These are phyloP conservation scores for Vidua chalybeata DNA, from an alignment of 2,113 vertebrate genomes.

Conservation along the genomic window DNA sequence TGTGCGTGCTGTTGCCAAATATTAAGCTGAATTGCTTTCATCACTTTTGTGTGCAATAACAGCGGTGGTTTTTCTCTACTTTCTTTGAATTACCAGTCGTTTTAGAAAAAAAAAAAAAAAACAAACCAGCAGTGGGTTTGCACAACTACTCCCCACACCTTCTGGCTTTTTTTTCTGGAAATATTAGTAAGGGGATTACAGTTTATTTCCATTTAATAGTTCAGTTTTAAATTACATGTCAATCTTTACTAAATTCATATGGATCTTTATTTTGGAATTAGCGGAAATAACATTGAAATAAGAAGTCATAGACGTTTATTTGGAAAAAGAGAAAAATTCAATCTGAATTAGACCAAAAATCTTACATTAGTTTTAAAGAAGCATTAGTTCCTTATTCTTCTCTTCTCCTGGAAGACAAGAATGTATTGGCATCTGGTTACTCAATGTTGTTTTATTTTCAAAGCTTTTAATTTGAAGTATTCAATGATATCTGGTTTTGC, in stretches of 20 bases:
- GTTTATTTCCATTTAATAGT: background rate
- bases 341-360: background rate
- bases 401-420: background rate
- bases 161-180: background rate
- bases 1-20: background rate
- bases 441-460: background rate
- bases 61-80: background rate
- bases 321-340: background rate
- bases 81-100: background rate
- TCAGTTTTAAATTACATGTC: background rate
- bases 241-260: background rate
- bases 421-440: background rate
- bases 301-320: background rate
- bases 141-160: background rate
- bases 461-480: background rate
- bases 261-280: background rate
- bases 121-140: background rate
- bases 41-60: background rate
- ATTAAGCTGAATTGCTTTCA: background rate
- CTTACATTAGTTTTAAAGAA: background rate
- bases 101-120: background rate
- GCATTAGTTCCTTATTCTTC: background rate
- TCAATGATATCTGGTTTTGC: background rate
- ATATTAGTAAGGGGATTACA: background rate
- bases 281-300: background rate